These are phyloP conservation scores for Meriones psammophilus DNA, from an alignment of 2,797 vertebrate species.

Conservation along the genomic window DNA sequence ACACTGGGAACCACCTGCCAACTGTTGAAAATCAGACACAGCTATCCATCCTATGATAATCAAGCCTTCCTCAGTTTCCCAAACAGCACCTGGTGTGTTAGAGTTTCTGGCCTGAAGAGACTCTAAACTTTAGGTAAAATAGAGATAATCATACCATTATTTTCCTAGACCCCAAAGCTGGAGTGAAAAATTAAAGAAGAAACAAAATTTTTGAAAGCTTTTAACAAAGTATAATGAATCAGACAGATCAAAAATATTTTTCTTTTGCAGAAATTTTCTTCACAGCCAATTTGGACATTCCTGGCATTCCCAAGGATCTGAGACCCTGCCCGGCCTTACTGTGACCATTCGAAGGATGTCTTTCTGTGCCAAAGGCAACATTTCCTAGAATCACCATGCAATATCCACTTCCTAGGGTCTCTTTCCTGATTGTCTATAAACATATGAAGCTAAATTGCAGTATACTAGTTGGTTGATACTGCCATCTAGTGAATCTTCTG, in stretches of 20 bases:
- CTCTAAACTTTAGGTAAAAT: background rate
- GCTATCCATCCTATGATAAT: background rate
- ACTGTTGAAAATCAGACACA: background rate
- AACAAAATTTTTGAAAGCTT: background rate
- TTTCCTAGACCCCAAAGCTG: background rate
- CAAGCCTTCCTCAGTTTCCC: background rate
- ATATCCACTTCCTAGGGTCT: background rate
- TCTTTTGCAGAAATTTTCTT: background rate
- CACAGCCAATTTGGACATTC: constrained; percentile 3
- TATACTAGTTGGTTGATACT: constrained; percentile 25
- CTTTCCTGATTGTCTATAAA: background rate
- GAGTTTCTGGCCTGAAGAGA: background rate
- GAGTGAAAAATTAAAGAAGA: constrained; percentile 20
- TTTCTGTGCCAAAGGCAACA: background rate
- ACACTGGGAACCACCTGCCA: background rate
- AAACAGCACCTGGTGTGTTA: background rate
- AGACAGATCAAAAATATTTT: constrained; percentile 8
- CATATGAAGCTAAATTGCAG: background rate
- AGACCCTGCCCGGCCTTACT: background rate
- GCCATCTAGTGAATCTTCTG: constrained; percentile 69
- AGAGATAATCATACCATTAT: background rate
- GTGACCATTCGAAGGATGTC: background rate
- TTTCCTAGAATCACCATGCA: background rate
- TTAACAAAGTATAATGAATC: background rate
- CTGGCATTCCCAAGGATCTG: background rate